Evolutionary conservation across 2,888 invertebrate genomes (phyloP).

Genomic region (Trichogramma evanescens): DNA sequence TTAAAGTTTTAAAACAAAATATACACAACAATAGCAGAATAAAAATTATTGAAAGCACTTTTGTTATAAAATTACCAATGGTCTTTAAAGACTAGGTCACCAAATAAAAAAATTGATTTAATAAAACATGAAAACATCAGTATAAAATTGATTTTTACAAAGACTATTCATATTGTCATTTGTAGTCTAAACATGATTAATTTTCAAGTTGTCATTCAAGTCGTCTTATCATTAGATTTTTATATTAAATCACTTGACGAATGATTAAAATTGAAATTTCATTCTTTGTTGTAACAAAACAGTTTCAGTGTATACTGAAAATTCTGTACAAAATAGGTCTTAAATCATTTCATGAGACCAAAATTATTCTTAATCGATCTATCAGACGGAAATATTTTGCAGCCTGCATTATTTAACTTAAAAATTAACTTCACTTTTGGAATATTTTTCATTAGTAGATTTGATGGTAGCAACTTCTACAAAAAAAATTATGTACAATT

Average conservation of each 20-base stretch:
- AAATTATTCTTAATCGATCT: conserved; percentile 2
- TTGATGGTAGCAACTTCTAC: conserved; percentile 10
- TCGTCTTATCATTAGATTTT: background rate
- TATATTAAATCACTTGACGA: background rate
- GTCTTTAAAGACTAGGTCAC: conserved; percentile 19
- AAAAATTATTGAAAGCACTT: conserved; percentile 9
- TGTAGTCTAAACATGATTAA: background rate
- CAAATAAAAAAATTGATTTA: background rate
- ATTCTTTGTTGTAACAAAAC: too few relatives aligned
- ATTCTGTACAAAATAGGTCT: background rate
- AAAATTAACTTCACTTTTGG: conserved; percentile 1
- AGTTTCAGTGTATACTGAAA: background rate
- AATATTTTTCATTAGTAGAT: conserved; percentile 9
- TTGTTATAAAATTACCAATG: background rate
- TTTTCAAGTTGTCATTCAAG: background rate
- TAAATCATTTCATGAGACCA: background rate
- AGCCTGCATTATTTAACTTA: conserved; percentile 10
- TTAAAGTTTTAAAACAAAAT: conserved; percentile 23
- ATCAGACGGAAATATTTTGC: conserved; percentile 9
- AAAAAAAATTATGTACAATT: conserved; percentile 19
- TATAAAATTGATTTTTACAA: background rate
- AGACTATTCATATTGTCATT: background rate
- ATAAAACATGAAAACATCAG: background rate
- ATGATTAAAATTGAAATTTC: too few relatives aligned
- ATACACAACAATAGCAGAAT: conserved; percentile 19